These are phyloP conservation scores for Cordylochernes scorpioides DNA, from an alignment of 2,888 invertebrate species.

Conservation along the genomic window DNA sequence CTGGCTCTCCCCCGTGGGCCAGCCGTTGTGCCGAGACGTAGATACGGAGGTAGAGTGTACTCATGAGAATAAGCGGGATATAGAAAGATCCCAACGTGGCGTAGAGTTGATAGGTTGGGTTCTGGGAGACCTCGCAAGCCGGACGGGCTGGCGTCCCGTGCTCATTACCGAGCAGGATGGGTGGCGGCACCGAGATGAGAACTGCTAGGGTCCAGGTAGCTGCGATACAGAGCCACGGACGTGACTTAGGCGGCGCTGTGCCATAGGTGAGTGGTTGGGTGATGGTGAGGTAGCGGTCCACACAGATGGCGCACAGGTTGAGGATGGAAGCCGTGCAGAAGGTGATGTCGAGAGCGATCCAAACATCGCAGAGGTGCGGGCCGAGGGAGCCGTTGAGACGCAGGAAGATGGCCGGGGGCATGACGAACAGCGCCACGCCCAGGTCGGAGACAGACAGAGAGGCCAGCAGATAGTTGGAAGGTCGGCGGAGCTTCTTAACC, in stretches of 20 bases:
- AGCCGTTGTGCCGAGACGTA: constrained; percentile 70
- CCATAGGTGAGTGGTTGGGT: constrained; percentile 75
- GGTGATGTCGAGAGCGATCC: constrained; percentile 28
- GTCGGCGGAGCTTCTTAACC: constrained; percentile 25
- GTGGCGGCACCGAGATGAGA: constrained; percentile 19
- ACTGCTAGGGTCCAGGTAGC: constrained; percentile 27
- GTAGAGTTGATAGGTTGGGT: constrained; percentile 85
- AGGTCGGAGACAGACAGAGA: constrained; percentile 29
- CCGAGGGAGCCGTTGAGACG: constrained; percentile 21
- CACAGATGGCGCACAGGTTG: constrained; percentile 28
- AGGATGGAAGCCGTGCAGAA: constrained; percentile 30
- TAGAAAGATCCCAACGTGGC: constrained; percentile 63
- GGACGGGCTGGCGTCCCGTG: constrained; percentile 31
- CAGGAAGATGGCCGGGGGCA: constrained; percentile 26
- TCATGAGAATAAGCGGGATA: constrained; percentile 80
- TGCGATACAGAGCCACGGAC: constrained; percentile 41
- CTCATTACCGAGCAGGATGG: constrained; percentile 55
- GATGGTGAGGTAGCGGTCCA: constrained; percentile 27
- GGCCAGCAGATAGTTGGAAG: constrained; percentile 20
- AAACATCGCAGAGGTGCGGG: constrained; percentile 24
- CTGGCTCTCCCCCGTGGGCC: constrained; percentile 36
- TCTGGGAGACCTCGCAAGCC: constrained; percentile 60
- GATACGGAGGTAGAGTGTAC: constrained; percentile 87
- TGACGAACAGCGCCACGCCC: constrained; percentile 27
- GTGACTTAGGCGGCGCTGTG: constrained; percentile 64